A percentile compares a stretch with the other conserved stretches of the same genome.
phyloP scores from a whole-genome alignment of 2,888 invertebrate genomes.

The Cloeon dipterum region DNA sequence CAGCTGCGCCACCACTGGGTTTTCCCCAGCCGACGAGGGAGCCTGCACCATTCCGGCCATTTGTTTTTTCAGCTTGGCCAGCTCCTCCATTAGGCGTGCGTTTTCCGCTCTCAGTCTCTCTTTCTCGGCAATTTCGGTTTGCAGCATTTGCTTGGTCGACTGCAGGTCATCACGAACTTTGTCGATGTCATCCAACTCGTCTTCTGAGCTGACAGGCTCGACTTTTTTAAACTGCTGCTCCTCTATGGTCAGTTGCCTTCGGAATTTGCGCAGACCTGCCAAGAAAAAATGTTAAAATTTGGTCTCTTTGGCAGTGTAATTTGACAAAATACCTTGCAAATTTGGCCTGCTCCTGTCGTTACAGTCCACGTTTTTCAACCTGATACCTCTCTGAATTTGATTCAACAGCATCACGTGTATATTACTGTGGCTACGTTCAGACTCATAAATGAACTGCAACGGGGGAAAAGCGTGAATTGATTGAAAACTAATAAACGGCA shows the following conservation, averaged over 20 bases:
- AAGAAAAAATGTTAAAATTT: not conserved
- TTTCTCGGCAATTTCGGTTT: constrained; percentile 64
- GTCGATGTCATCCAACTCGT: constrained; percentile 80
- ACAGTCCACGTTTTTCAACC: constrained; percentile 47
- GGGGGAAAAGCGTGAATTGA: constrained; percentile 1
- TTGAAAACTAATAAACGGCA: not conserved
- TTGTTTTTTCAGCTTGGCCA: constrained; percentile 61
- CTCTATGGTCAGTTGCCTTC: constrained; percentile 74
- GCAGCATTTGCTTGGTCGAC: constrained; percentile 75
- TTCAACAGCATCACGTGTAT: constrained; percentile 51
- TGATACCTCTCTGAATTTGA: constrained; percentile 58
- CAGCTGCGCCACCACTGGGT: constrained; percentile 27
- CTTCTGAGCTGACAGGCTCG: constrained; percentile 24
- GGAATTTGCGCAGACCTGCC: constrained; percentile 47
- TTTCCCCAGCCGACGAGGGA: constrained; percentile 17
- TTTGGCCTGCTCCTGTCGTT: constrained; percentile 74
- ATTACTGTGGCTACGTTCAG: constrained; percentile 46
- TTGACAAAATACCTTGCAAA: constrained; percentile 32
- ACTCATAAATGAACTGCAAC: constrained; percentile 62
- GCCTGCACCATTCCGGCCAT: constrained; percentile 41
- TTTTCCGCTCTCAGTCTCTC: constrained; percentile 69
- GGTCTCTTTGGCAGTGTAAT: not conserved
- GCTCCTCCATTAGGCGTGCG: constrained; percentile 48
- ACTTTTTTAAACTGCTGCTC: constrained; percentile 68
- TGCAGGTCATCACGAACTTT: constrained; percentile 75